phyloP scores from a whole-genome alignment of 2,113 vertebrate species.

The Scomber japonicus region DNA sequence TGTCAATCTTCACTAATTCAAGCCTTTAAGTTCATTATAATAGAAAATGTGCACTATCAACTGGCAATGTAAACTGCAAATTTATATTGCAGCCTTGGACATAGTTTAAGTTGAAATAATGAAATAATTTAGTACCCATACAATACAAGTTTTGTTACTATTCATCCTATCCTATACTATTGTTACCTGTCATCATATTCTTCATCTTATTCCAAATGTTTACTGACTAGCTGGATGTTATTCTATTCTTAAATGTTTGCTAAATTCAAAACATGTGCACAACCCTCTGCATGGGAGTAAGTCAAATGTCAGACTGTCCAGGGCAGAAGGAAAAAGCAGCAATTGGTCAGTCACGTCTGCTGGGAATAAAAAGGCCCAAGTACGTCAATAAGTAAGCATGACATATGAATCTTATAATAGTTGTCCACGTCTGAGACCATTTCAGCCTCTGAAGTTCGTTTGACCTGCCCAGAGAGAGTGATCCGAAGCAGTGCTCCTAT shows the following conservation, averaged over 20 bases:
- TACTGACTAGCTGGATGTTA: too few relatives aligned
- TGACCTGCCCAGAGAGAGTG: conserved; percentile 14
- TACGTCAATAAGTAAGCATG: conserved; percentile 29
- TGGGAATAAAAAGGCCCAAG: conserved; percentile 26
- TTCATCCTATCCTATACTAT: too few relatives aligned
- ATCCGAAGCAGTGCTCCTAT: conserved; percentile 33
- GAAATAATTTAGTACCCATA: background rate
- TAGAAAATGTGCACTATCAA: background rate
- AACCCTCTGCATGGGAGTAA: background rate
- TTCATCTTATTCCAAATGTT: too few relatives aligned
- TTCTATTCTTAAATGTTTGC: background rate
- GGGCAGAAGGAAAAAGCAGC: background rate
- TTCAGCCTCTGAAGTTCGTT: conserved; percentile 17
- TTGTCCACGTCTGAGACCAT: conserved; percentile 10
- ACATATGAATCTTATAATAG: conserved; percentile 10
- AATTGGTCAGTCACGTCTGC: background rate
- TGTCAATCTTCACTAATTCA: too few relatives aligned
- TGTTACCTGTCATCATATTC: too few relatives aligned
- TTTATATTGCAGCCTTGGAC: background rate
- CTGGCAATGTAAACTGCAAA: background rate
- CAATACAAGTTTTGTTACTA: background rate
- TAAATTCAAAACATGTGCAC: background rate
- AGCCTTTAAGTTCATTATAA: background rate
- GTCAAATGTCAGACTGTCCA: conserved; percentile 20
- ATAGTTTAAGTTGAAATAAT: background rate